A percentile compares a stretch with the other conserved stretches of the same genome.
These are phyloP conservation scores for Sardina pilchardus DNA, from an alignment of 2,113 vertebrate genomes.

Conservation along the genomic window DNA sequence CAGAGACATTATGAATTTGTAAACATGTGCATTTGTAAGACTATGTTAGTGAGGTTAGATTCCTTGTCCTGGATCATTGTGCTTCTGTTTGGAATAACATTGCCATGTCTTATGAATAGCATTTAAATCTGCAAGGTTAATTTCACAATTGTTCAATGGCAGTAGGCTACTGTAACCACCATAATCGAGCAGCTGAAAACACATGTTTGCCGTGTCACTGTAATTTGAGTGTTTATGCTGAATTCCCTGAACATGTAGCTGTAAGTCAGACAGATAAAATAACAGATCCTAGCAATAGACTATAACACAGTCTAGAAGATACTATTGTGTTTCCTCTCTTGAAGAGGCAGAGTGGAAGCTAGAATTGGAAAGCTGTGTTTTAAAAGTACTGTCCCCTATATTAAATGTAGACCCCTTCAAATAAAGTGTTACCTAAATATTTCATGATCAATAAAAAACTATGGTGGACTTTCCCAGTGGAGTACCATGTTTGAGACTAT, in stretches of 20 bases:
- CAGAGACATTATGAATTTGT: neutral
- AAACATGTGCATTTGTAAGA: neutral
- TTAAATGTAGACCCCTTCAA: too few relatives aligned
- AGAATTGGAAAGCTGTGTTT: slow-evolving; percentile 56
- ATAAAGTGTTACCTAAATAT: too few relatives aligned
- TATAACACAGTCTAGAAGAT: neutral
- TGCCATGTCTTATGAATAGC: neutral
- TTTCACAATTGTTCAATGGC: neutral
- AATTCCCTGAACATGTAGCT: neutral
- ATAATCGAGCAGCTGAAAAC: neutral
- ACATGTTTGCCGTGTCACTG: neutral
- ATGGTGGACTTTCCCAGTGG: slow-evolving; percentile 61
- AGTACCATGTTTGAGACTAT: slow-evolving; percentile 59
- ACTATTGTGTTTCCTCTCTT: neutral
- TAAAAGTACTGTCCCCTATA: slow-evolving; percentile 61
- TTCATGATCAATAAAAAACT: slow-evolving; percentile 75
- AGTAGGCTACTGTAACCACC: neutral
- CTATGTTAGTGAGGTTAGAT: neutral
- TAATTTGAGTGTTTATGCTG: neutral
- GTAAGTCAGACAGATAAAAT: neutral
- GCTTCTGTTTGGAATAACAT: neutral
- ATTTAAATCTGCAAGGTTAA: neutral
- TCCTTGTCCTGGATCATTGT: neutral
- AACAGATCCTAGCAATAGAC: neutral
- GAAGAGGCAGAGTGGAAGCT: neutral